Evolutionary conservation across 2,888 invertebrate genomes (phyloP), one percentile per base, ranked within the genome.

Genomic region (Lithophane leautieri): DNA sequence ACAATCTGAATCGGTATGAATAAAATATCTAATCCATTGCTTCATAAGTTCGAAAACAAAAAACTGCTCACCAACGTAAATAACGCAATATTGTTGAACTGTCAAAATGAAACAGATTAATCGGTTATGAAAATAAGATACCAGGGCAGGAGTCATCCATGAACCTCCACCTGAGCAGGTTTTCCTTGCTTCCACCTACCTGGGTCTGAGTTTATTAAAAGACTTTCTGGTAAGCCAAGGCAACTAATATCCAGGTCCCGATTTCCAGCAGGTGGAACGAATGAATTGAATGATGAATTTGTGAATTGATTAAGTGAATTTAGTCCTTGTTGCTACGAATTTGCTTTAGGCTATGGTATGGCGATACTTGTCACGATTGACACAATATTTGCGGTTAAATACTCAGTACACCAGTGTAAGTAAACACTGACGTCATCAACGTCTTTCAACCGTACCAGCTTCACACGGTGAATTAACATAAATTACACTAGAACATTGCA

Each of bases 381-480:
- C 50, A 80, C 54, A 73, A 58, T 73, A 67, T 62, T 81, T 54
- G 42, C 54, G n/a, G 52, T 62, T 52, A 60, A 63, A 58, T 47
- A 80, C 19, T 63, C 14, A n/a, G 4, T 60, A 60, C n/a, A n/a
- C n/a, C 25, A 14, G 16, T 25, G 14, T 78, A 71, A 47, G 28
- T 54, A 60, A 44, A n/a, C 58, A 34, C 6, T 70, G 56, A 66
- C 70, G 82, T 79, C 82, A 82, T 60, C 40, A 11, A 22, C 22
- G 34, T 54, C 65, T 79, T 50, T 73, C 47, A 65, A 81, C 16
- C 25, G 54, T 34, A n/a, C 28, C 42, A 34, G 28, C 54, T 65
- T 61, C 34, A 16, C 69, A 58, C 44, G 58, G 28, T 40, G n/a
- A 42, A 81, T 81, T 75, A 65, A 68, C 76, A 77, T 70, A 62